Conservation (phyloP, 2,888 invertebrate genomes). For the Sialis fuliginosa region DNA sequence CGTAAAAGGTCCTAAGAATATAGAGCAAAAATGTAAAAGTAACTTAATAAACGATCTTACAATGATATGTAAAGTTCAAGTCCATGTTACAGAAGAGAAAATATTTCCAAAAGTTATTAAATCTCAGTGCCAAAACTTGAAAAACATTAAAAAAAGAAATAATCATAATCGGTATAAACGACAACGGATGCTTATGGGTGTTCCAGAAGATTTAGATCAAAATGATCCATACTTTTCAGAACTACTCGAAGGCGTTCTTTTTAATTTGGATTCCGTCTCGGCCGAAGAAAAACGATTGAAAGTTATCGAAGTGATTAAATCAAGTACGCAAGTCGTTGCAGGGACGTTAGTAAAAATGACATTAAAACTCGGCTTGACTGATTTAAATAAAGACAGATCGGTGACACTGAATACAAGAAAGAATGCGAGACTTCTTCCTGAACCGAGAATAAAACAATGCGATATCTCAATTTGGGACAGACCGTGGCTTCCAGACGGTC, state of each 20-base stretch:
- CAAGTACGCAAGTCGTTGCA: constrained; percentile 31
- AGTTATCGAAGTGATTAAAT: constrained; percentile 26
- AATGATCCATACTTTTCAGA: constrained; percentile 12
- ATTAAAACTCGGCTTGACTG: constrained; percentile 35
- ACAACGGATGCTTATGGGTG: constrained; percentile 9
- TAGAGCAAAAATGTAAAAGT: constrained; percentile 12
- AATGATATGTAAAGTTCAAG: constrained; percentile 35
- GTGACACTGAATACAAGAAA: constrained; percentile 13
- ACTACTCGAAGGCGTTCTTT: constrained; percentile 16
- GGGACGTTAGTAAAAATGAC: constrained; percentile 37
- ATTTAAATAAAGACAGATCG: constrained; percentile 25
- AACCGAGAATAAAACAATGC: constrained; percentile 22
- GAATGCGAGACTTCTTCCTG: constrained; percentile 13
- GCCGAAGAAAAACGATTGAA: constrained; percentile 14
- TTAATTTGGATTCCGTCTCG: constrained; percentile 13
- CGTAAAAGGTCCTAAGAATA: constrained; percentile 5
- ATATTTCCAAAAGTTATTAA: constrained; percentile 28
- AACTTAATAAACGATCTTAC: constrained; percentile 20
- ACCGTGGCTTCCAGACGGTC: constrained; percentile 33
- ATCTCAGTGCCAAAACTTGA: constrained; percentile 29
- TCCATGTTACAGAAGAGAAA: constrained; percentile 25
- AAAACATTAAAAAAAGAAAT: constrained; percentile 13
- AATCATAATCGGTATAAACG: neutral
- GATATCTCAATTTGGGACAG: constrained; percentile 35
- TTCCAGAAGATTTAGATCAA: constrained; percentile 9